Base-by-base conservation (phyloP, 1,140 invertebrate genomes). In the Drosophila takahashii region DNA sequence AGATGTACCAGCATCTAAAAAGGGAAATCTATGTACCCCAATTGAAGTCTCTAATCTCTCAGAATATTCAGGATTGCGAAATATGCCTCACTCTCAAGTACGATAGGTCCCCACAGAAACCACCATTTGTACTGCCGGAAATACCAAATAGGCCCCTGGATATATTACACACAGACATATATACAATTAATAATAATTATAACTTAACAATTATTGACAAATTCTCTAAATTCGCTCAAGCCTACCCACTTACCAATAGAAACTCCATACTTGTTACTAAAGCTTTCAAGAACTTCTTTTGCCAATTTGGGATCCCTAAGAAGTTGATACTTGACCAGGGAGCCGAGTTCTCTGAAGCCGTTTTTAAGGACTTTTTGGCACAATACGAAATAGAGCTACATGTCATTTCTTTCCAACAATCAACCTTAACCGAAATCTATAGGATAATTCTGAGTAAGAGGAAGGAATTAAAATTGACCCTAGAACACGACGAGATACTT, bases 341-440 rank as follows among this genome's bases (percentile, higher is more conserved):
- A 13, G 18, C 18, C 42, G 42, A 45, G 10, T 45, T 45, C 18
- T 22, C 42, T 22, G 42, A 18, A 22, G 10, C 42, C 42, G 18
- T 45, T 45, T 26, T 26, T 45, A 22, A 22, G 1, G 10, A 13
- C 18, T 45, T 45, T 11, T 13, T 45, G 11, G 42, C 18, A 45
- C 42, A 45, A 13, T 45, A 45, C 11, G 18, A 45, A 22, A 26
- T 45, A 26, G 18, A 45, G 13, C 4, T 45, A 11, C 42, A 45
- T 45, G 10, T 45, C 22, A 22, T 3, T 22, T 22, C 22, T 22
- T 22, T 22, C 22, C 22, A 22, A 22, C 22, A 22, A 22, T 22
- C 22, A 4, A 51, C 64, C 10, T 18, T 59, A 13, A 59, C 54
- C 1, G 64, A 67, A 60, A 50, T 51, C 4, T 52, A 60, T n/a